Evolutionary conservation across 2,113 vertebrate species (phyloP).

Genomic region (Desmodus rotundus): DNA sequence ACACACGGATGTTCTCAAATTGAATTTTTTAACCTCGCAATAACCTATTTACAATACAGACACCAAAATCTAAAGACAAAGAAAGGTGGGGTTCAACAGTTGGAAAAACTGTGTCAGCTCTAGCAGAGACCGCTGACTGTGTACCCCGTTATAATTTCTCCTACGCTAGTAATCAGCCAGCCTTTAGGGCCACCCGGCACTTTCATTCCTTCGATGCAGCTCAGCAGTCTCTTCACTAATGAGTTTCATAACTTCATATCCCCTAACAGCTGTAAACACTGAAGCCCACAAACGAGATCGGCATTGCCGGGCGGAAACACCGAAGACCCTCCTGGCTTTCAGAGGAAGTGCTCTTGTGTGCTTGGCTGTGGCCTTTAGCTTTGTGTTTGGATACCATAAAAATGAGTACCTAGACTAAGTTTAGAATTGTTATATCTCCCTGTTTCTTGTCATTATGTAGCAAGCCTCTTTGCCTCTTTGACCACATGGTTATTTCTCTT

Average conservation of each 20-base stretch:
- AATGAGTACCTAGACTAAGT: not conserved
- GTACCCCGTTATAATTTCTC: not conserved
- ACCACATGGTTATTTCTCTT: not conserved
- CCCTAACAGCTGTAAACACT: not conserved
- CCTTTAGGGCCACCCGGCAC: too few species aligned
- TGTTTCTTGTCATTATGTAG: not conserved
- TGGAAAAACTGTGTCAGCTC: not conserved
- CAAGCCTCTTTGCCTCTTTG: not conserved
- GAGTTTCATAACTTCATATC: not conserved
- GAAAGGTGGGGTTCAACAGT: not conserved
- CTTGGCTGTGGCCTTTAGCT: not conserved
- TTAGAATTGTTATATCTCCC: not conserved
- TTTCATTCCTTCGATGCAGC: not conserved
- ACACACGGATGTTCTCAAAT: not conserved
- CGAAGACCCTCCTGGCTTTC: not conserved
- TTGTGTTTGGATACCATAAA: not conserved
- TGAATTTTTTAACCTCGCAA: not conserved
- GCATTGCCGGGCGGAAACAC: not conserved
- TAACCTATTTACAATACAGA: not conserved
- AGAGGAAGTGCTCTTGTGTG: not conserved
- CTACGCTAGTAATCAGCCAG: not conserved
- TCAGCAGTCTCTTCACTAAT: not conserved
- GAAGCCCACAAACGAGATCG: not conserved
- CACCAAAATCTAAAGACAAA: not conserved
- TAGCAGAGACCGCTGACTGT: not conserved